Evolutionary conservation across 2,888 invertebrate species (phyloP).

Genomic region (Celastrina argiolus): DNA sequence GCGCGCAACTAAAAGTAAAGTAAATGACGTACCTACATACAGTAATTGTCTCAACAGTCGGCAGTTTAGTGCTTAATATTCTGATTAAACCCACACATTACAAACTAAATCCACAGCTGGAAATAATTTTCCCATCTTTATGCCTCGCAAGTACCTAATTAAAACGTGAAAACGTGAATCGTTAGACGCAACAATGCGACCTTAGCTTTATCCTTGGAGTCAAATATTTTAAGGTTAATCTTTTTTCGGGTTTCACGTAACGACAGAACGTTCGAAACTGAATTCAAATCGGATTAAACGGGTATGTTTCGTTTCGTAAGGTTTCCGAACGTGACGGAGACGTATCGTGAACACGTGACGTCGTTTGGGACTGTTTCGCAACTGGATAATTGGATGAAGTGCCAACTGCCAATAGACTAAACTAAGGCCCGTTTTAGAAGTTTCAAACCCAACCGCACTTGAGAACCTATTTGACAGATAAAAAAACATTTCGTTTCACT

Average conservation of each 20-base stretch:
- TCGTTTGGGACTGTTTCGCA: slow-evolving; percentile 14
- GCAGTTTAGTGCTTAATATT: too few species aligned
- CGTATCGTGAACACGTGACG: slow-evolving; percentile 1
- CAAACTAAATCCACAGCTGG: background rate
- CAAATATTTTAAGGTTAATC: slow-evolving; percentile 19
- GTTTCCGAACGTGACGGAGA: slow-evolving; percentile 22
- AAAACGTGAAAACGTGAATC: slow-evolving; percentile 1
- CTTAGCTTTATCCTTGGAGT: slow-evolving; percentile 9
- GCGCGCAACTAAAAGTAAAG: too few species aligned
- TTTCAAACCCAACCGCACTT: too few species aligned
- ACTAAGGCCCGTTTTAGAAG: too few species aligned
- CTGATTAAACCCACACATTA: too few species aligned
- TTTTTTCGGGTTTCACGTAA: slow-evolving; percentile 21
- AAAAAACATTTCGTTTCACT: too few species aligned
- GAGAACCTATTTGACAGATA: too few species aligned
- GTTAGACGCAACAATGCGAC: slow-evolving; percentile 1
- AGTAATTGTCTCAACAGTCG: too few species aligned
- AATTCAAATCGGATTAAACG: slow-evolving; percentile 23
- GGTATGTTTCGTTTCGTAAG: slow-evolving; percentile 22
- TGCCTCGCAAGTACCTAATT: background rate
- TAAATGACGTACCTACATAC: too few species aligned
- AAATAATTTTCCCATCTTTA: background rate
- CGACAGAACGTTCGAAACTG: slow-evolving; percentile 17
- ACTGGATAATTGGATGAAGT: slow-evolving; percentile 4
- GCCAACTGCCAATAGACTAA: too few species aligned